Evolutionary conservation across 2,113 vertebrate species (phyloP).

Genomic region (Acinonyx jubatus): DNA sequence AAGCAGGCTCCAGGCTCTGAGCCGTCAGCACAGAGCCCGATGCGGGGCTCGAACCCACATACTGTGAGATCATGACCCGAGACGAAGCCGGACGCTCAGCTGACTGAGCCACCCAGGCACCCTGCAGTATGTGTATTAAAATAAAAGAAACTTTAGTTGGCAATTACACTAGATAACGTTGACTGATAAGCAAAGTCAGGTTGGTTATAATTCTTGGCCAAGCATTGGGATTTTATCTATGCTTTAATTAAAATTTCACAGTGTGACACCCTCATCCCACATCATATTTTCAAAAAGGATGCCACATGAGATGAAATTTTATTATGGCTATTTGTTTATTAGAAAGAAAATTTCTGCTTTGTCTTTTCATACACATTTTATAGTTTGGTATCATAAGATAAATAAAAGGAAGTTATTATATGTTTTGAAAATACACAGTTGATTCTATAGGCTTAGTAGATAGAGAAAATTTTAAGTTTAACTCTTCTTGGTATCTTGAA

Average conservation of each 20-base stretch:
- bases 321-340: conserved; percentile 31
- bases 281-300: conserved; percentile 27
- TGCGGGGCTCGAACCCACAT: no score
- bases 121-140: background rate
- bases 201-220: conserved; percentile 22
- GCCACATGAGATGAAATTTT: background rate
- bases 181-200: background rate
- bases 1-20: no score
- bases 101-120: no score
- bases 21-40: no score
- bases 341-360: conserved; percentile 30
- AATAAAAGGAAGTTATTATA: background rate
- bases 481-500: background rate
- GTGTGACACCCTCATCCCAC: background rate
- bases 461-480: conserved; percentile 44
- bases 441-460: background rate
- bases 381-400: conserved; percentile 25
- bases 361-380: background rate
- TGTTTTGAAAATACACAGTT: background rate
- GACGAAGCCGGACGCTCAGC: no score
- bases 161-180: background rate
- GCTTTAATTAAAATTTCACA: conserved; percentile 64
- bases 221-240: conserved; percentile 30
- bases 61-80: no score
- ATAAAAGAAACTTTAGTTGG: background rate